Evolutionary conservation across 2,888 invertebrate species (phyloP), one percentile per base, ranked within the genome.

Genomic region (Bellardia bayeri): DNA sequence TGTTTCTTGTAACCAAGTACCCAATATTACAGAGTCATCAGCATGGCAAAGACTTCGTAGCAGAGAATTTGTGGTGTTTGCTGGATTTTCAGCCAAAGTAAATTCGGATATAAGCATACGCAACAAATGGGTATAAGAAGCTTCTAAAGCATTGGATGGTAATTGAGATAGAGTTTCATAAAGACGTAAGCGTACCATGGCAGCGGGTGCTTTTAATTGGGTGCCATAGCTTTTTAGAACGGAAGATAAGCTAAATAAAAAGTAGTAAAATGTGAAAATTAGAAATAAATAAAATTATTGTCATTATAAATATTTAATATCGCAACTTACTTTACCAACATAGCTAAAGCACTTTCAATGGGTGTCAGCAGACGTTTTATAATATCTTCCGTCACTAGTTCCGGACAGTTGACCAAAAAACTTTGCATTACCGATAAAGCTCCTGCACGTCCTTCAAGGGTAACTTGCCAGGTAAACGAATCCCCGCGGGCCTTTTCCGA

Each of bases 381-480:
- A 85, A 99, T 98, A 90, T 99, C 99, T 88, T 99, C 99, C 83
- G 97, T 97, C 2, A 98, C 96, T 85, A 99, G 94, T 89, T 99
- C 98, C 0, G 97, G 97, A 91, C 98, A 99, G 93, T 99, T 97
- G 49, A 97, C 95, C 61, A 99, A 94, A 92, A 99, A 97, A 93
- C 98, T 98, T 92, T 98, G 97, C 96, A 99, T 97, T 0, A 99
- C 98, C 63, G 98, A 98, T 13, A 99, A 94, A 1, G 99, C 99
- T 0, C 99, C 99, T 4, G 99, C 98, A 63, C 99, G 95, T 3
- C 98, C 98, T 94, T 99, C 99, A 80, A 99, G 94, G 0, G 99
- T 99, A 61, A 99, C 97, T 95, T 98, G 98, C 99, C 99, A 99
- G n/a, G 99, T 99, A 92, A 99, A 99, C 0, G 98, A 98, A 94